These are phyloP conservation scores for Scopus umbretta DNA, from an alignment of 2,113 vertebrate genomes.

Conservation along the genomic window DNA sequence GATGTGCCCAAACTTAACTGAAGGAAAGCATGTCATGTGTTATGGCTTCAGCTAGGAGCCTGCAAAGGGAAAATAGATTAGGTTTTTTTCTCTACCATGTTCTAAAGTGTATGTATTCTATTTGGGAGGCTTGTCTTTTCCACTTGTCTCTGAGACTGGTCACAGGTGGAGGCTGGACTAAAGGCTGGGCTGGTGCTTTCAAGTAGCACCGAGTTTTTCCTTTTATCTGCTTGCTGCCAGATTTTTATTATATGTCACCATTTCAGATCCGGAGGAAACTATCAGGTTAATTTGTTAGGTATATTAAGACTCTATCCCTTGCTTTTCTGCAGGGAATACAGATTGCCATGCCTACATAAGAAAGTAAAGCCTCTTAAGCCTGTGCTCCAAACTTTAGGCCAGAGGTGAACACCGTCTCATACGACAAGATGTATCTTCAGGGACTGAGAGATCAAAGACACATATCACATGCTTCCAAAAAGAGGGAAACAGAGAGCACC, in stretches of 20 bases:
- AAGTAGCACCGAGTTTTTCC: not conserved
- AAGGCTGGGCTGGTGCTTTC: not conserved
- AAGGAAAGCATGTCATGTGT: not conserved
- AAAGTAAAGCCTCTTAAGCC: not conserved
- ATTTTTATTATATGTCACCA: not conserved
- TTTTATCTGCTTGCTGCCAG: not conserved
- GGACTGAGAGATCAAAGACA: not conserved
- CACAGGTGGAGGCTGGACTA: not conserved
- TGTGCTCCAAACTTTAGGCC: not conserved
- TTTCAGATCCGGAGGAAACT: not conserved
- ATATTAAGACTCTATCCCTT: not conserved
- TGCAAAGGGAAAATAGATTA: not conserved
- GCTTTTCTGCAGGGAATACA: not conserved
- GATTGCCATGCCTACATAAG: not conserved
- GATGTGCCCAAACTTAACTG: not conserved
- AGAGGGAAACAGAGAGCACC: not conserved
- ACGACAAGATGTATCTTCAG: not conserved
- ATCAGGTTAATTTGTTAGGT: not conserved
- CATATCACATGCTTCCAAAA: not conserved
- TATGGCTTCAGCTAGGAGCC: not conserved
- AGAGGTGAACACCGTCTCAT: not conserved
- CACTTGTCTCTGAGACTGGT: not conserved
- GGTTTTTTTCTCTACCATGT: not conserved
- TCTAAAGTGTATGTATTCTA: not conserved
- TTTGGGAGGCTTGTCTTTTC: not conserved